Conservation (phyloP, 2,888 invertebrate genomes). For the Cryptocephalus primarius region DNA sequence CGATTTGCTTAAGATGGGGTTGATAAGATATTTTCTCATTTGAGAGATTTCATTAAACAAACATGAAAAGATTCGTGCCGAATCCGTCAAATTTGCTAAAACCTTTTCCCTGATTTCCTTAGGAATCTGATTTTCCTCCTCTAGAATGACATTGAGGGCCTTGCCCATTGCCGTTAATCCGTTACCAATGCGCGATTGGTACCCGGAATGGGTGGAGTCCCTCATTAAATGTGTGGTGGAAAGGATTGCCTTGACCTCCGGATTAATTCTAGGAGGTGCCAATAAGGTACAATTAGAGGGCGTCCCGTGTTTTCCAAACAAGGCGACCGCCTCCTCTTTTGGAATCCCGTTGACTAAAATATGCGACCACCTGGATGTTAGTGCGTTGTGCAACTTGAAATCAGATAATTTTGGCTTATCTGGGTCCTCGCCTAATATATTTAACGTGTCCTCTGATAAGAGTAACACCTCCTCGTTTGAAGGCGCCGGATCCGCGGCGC, state of each 20-base stretch:
- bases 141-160: constrained; percentile 2
- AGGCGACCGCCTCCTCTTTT: background rate
- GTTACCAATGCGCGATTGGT: constrained; percentile 3
- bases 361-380: constrained; percentile 1
- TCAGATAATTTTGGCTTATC: background rate
- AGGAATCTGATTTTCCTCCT: constrained; percentile 1
- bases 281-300: constrained; percentile 1
- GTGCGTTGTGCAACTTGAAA: background rate
- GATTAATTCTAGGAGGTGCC: constrained; percentile 1
- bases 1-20: constrained; percentile 1
- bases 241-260: background rate
- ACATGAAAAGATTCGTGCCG: constrained; percentile 4
- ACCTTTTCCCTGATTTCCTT: constrained; percentile 1
- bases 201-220: constrained; percentile 2
- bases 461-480: too few relatives aligned
- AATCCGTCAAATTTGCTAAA: constrained; percentile 2
- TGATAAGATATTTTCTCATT: constrained; percentile 1
- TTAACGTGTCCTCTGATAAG: background rate
- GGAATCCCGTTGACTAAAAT: background rate
- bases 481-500: too few relatives aligned
- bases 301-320: background rate
- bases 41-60: constrained; percentile 4
- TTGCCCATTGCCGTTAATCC: constrained; percentile 5
- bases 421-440: constrained; percentile 2
- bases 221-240: background rate